Percentiles rank a stretch among this genome's conserved stretches.
These are phyloP conservation scores for Anastatus disparis DNA, from an alignment of 1,140 invertebrate genomes.

Conservation along the genomic window DNA sequence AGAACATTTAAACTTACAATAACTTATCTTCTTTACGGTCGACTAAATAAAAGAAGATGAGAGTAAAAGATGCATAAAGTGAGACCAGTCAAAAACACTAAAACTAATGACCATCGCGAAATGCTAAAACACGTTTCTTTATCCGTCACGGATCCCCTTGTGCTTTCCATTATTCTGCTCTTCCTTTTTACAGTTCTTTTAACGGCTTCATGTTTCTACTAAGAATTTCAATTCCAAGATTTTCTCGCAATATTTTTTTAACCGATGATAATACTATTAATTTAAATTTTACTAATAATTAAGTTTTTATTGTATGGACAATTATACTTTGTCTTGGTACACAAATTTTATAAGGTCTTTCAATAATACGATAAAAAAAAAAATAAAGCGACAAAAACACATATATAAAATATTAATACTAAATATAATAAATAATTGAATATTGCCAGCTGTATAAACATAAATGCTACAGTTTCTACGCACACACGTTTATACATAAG, in stretches of 20 bases:
- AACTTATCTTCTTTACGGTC: constrained; percentile 36
- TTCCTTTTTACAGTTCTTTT: constrained; percentile 22
- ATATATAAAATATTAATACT: too few species aligned
- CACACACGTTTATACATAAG: too few species aligned
- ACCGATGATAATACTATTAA: too few species aligned
- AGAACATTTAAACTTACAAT: neutral
- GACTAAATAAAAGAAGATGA: constrained; percentile 29
- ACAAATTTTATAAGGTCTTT: too few species aligned
- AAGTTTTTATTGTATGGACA: too few species aligned
- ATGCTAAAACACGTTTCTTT: constrained; percentile 59
- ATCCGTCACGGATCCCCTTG: constrained; percentile 58
- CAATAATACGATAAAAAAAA: too few species aligned
- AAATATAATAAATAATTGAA: too few species aligned
- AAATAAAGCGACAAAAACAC: too few species aligned
- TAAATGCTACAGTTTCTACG: too few species aligned
- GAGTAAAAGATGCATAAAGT: constrained; percentile 31
- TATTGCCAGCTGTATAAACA: too few species aligned
- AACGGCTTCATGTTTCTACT: neutral
- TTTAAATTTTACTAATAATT: too few species aligned
- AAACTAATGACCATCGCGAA: constrained; percentile 50
- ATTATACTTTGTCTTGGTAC: too few species aligned
- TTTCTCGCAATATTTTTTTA: neutral
- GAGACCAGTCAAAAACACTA: constrained; percentile 47
- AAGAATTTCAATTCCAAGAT: neutral
- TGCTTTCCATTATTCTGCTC: constrained; percentile 46